Conservation (phyloP, 2,888 invertebrate genomes). For the Neoaliturus tenellus region DNA sequence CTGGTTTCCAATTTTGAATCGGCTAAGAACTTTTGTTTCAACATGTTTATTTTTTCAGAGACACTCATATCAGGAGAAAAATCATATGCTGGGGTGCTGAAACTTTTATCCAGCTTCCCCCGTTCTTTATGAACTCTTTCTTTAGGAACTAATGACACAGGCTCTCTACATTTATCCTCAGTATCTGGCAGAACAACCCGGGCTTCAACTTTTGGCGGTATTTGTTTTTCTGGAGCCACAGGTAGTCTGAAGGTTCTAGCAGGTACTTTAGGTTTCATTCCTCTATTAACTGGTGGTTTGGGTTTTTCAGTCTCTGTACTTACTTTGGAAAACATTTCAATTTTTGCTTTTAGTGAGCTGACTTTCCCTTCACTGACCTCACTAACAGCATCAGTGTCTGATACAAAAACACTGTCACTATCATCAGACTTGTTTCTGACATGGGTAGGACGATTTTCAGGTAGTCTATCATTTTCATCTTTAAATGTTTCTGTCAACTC, state of each 20-base stretch:
- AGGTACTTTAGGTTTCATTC: slow-evolving; percentile 64
- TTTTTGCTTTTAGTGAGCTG: slow-evolving; percentile 66
- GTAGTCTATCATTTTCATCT: slow-evolving; percentile 32
- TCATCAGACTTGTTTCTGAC: slow-evolving; percentile 48
- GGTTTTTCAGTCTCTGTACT: slow-evolving; percentile 42
- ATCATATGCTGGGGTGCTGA: slow-evolving; percentile 90
- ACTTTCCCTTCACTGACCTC: slow-evolving; percentile 52
- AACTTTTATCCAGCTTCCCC: slow-evolving; percentile 85
- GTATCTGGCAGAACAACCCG: slow-evolving; percentile 68
- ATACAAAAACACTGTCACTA: slow-evolving; percentile 52
- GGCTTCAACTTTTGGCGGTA: slow-evolving; percentile 56
- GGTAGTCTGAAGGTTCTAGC: slow-evolving; percentile 61
- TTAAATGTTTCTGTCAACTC: slow-evolving; percentile 55
- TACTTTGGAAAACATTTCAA: slow-evolving; percentile 66
- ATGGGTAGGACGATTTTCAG: neutral
- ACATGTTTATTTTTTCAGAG: slow-evolving; percentile 21
- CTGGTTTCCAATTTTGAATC: slow-evolving; percentile 42
- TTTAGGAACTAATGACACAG: neutral
- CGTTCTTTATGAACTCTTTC: slow-evolving; percentile 69
- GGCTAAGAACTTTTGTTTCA: slow-evolving; percentile 44
- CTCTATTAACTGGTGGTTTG: slow-evolving; percentile 36
- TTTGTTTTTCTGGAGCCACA: slow-evolving; percentile 54
- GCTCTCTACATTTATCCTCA: slow-evolving; percentile 66
- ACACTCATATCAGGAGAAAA: slow-evolving; percentile 71
- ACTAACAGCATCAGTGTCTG: slow-evolving; percentile 53